Evolutionary conservation across 2,113 vertebrate species (phyloP), one percentile per base, ranked within the genome.

Genomic region (Amazona vittata): DNA sequence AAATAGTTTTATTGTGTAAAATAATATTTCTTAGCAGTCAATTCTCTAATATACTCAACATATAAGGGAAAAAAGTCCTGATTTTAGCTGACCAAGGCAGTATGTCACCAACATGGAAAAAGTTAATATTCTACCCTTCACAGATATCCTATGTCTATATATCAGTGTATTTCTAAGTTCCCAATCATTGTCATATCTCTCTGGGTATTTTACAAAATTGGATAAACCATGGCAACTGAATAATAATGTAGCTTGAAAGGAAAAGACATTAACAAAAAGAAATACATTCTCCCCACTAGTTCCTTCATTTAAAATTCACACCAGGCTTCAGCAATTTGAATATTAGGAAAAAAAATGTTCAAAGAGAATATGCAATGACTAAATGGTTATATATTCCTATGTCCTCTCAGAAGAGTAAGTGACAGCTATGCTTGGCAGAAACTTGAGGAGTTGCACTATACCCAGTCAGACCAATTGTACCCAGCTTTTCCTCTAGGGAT

Each of bases 171-270:
- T 93, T 96, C 59, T 80, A 83, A 91, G 52, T 91, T 88, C 41
- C 47, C 47, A 93, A 70, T 92, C 92, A 84, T 79, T 90, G 83
- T 84, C 79, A 81, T 50, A 82, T 91, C 86, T 96, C 94, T 81
- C 83, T 78, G 41, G 87, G 75, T 94, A 82, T 46, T 86, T 96
- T 80, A 85, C 80, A 94, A 96, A 97, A 96, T 97, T 94, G 94
- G 88, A 96, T 94, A 95, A 97, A 95, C 94, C 94, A 96, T 95
- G 91, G 93, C 83, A 96, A 96, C 94, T 87, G 93, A 97, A 97
- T 95, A 96, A 96, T 95, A 92, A 96, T 95, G 85, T 35, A 35
- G 52, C 78, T 97, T 95, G 70, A 91, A 95, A 94, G 94, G 92
- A 95, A 84, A 96, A 96, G 43, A 37, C 86, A 95, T 96, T 97